A percentile compares a stretch with the other conserved stretches of the same genome.
These are phyloP conservation scores for Blastobasis lacticolella DNA, from an alignment of 2,888 invertebrate species.

Conservation along the genomic window DNA sequence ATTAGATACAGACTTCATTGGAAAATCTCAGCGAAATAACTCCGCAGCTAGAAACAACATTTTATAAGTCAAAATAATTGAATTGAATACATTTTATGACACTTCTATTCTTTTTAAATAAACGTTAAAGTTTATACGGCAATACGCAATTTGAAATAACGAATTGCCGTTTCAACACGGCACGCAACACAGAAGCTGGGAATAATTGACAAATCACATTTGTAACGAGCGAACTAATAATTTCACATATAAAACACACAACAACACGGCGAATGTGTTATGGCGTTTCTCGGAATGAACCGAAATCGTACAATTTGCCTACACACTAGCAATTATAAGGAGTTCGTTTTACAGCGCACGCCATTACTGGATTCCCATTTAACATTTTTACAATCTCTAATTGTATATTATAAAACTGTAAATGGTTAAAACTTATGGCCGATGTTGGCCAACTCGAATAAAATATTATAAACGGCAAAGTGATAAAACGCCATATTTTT, in stretches of 20 bases:
- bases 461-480: constrained; percentile 28
- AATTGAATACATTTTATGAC: no score
- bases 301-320: constrained; percentile 47
- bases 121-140: no score
- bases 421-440: constrained; percentile 36
- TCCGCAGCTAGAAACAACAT: no score
- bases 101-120: no score
- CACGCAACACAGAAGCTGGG: no score
- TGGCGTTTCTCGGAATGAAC: constrained; percentile 46
- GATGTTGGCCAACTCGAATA: constrained; percentile 17
- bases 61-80: no score
- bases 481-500: constrained; percentile 18
- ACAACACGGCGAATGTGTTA: constrained; percentile 48
- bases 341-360: constrained; percentile 44
- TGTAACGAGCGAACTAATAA: constrained; percentile 10
- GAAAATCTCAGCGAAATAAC: no score
- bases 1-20: no score
- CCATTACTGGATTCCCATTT: constrained; percentile 59
- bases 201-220: not conserved
- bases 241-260: constrained; percentile 22
- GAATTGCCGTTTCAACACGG: no score
- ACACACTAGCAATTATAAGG: constrained; percentile 43
- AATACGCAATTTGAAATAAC: no score
- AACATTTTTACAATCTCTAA: constrained; percentile 71
- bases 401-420: constrained; percentile 65